Percentiles rank a stretch among this genome's conserved stretches.
phyloP scores from a whole-genome alignment of 2,113 vertebrate genomes.

The Neolamprologus brichardi region DNA sequence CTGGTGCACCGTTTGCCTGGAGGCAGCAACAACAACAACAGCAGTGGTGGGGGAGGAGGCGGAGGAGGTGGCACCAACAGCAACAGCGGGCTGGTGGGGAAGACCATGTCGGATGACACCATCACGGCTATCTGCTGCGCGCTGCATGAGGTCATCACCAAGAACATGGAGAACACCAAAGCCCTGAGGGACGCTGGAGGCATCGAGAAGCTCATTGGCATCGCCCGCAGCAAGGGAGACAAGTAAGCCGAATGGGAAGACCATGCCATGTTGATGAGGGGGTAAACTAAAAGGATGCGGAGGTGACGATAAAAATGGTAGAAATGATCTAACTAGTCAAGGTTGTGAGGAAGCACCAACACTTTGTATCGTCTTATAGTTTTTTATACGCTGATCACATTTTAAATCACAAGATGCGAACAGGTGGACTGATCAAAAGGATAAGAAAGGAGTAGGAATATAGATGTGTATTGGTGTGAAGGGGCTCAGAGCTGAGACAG shows the following conservation, averaged over 20 bases:
- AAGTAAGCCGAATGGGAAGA: constrained; percentile 79
- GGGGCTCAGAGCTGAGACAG: neutral
- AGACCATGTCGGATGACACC: constrained; percentile 95
- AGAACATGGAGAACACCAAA: constrained; percentile 98
- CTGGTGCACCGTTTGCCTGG: constrained; percentile 91
- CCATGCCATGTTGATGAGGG: neutral
- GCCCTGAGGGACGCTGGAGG: constrained; percentile 94
- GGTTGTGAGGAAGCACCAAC: neutral
- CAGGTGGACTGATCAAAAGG: neutral
- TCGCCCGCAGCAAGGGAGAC: constrained; percentile 96
- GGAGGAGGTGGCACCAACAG: constrained; percentile 69
- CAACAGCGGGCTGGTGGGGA: constrained; percentile 61
- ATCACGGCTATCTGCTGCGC: constrained; percentile 95
- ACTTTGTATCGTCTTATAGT: neutral
- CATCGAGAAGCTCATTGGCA: constrained; percentile 92
- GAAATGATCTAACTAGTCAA: neutral
- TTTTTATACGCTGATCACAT: neutral
- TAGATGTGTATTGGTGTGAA: neutral
- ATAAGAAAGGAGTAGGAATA: neutral
- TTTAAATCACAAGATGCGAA: neutral
- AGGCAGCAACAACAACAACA: constrained; percentile 81
- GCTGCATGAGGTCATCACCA: constrained; percentile 94
- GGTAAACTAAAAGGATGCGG: neutral
- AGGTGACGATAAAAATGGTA: neutral
- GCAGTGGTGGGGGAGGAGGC: neutral